These are phyloP conservation scores for Charaxes varanes DNA, from an alignment of 1,140 invertebrate species.

Conservation along the genomic window DNA sequence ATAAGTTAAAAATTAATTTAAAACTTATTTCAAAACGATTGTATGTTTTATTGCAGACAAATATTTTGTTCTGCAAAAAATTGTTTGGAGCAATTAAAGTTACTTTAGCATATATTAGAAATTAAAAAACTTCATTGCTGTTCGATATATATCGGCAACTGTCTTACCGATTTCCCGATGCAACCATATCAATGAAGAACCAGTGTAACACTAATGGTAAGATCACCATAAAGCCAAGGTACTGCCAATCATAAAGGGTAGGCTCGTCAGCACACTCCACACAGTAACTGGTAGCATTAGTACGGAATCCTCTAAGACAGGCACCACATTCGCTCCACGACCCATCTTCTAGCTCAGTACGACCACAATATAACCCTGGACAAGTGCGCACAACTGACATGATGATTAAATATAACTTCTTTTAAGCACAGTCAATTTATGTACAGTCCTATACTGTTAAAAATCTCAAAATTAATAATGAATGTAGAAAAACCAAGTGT, in stretches of 20 bases:
- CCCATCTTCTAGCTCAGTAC: slow-evolving; percentile 78
- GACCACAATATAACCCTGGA: slow-evolving; percentile 91
- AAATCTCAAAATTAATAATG: no score
- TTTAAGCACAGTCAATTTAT: no score
- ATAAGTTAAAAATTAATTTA: no score
- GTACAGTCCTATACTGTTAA: no score
- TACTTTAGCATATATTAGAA: no score
- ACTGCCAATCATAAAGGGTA: slow-evolving; percentile 94
- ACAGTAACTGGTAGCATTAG: slow-evolving; percentile 76
- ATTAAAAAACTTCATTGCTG: no score
- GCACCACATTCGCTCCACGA: slow-evolving; percentile 87
- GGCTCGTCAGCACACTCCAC: slow-evolving; percentile 84
- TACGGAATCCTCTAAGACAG: slow-evolving; percentile 85
- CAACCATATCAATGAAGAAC: slow-evolving; percentile 91
- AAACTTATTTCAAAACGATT: no score
- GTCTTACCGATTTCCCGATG: slow-evolving; percentile 82
- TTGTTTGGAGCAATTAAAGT: no score
- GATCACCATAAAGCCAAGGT: slow-evolving; percentile 94
- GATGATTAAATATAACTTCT: not conserved
- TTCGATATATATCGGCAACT: no score
- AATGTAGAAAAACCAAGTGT: no score
- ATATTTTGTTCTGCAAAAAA: no score
- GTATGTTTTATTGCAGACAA: no score
- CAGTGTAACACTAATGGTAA: slow-evolving; percentile 90
- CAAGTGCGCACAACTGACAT: slow-evolving; percentile 74